Conservation (phyloP, 2,888 invertebrate species). For the Eremobia ochroleuca region DNA sequence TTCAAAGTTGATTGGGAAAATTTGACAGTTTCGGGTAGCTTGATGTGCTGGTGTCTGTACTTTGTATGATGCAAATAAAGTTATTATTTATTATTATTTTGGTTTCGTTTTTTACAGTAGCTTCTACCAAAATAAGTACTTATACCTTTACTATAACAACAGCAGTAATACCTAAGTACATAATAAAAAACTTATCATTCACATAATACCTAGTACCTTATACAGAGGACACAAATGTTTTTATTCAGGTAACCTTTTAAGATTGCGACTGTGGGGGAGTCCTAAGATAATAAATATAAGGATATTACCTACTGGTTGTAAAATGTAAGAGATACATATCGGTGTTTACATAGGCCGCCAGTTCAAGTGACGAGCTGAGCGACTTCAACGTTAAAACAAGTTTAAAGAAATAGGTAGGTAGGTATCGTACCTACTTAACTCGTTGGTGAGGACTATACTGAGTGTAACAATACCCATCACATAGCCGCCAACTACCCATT, state of each 20-base stretch:
- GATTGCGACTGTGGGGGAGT: slow-evolving; percentile 61
- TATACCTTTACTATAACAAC: neutral
- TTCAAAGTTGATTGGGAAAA: too few species aligned
- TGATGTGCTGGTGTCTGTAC: too few species aligned
- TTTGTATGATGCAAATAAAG: too few species aligned
- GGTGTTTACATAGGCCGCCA: slow-evolving; percentile 41
- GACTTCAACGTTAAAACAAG: neutral
- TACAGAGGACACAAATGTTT: slow-evolving; percentile 40
- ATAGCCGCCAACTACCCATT: neutral
- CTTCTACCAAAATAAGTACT: too few species aligned
- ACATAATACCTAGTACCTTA: slow-evolving; percentile 2
- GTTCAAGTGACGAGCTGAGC: slow-evolving; percentile 50
- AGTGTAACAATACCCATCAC: neutral
- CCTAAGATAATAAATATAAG: slow-evolving; percentile 59
- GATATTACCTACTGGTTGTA: slow-evolving; percentile 45
- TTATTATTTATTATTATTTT: too few species aligned
- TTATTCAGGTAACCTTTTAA: slow-evolving; percentile 37
- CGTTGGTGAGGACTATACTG: neutral
- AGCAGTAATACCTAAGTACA: neutral
- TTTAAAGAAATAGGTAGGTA: neutral
- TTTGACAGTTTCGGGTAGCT: too few species aligned
- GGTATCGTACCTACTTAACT: neutral
- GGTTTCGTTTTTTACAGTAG: neutral
- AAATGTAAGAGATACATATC: slow-evolving; percentile 39
- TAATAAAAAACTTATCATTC: slow-evolving; percentile 20